A percentile compares a stretch with the other conserved stretches of the same genome.
These are phyloP conservation scores for Dicrostonyx torquatus DNA, from an alignment of 2,797 vertebrate species.

Conservation along the genomic window DNA sequence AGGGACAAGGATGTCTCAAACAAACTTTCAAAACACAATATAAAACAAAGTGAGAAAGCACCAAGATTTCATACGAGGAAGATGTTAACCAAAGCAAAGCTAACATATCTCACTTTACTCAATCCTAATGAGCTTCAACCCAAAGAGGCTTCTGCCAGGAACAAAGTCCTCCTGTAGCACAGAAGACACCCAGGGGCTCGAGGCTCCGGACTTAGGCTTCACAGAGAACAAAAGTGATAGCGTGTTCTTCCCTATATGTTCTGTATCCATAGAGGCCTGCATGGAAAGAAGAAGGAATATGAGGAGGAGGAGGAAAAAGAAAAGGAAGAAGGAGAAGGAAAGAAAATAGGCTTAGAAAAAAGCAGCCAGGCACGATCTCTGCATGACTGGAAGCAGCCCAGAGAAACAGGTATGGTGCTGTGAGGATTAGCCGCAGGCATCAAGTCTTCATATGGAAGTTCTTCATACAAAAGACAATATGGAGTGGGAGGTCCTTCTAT, in stretches of 20 bases:
- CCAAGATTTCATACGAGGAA: background rate
- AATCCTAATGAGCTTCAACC: background rate
- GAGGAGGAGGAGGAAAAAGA: background rate
- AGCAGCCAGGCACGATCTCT: background rate
- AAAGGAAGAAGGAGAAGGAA: background rate
- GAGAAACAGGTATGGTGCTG: background rate
- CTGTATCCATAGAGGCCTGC: background rate
- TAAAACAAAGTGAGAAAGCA: background rate
- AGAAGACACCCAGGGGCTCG: background rate
- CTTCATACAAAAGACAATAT: background rate
- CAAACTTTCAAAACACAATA: background rate
- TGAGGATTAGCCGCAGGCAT: background rate
- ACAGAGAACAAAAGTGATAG: background rate
- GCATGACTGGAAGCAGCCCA: background rate
- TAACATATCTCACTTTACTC: background rate
- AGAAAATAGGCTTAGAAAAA: background rate
- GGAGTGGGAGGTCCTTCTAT: too few relatives aligned
- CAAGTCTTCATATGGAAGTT: constrained; percentile 43
- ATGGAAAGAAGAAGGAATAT: background rate
- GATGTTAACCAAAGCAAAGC: background rate
- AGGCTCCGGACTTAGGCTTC: background rate
- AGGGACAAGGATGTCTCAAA: background rate
- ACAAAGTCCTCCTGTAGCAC: background rate
- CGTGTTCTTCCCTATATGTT: background rate
- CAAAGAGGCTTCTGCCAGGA: background rate